Evolutionary conservation across 1,140 invertebrate genomes (phyloP), one percentile per base, ranked within the genome.

Genomic region (Drosophila punjabiensis): DNA sequence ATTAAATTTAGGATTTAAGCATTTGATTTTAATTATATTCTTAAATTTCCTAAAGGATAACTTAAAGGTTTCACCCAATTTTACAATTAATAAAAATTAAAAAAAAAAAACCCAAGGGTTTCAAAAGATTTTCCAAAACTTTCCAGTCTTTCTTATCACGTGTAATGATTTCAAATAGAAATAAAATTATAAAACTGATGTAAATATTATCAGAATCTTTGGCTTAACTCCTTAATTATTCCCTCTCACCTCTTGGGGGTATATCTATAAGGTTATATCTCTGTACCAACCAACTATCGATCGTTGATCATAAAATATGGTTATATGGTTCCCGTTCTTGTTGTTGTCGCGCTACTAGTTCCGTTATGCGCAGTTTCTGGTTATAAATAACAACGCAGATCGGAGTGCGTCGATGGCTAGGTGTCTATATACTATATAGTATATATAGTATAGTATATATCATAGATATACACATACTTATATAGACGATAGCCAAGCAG

Each of bases 341-440:
- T 56, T 52, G n/a, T 69, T 67, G 48, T 39, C 55, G 33, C 53
- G 32, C 53, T 24, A 20, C 48, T 33, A 62, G 66, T 59, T 59
- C 69, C 69, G 69, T 71, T 73, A 59, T 73, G 69, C 67, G 53
- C 67, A 73, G 69, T 70, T 55, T 73, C 16, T 30, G 56, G 66
- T 58, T 71, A 73, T 41, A 69, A 69, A 59, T 70, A 73, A 70
- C 43, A 41, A 50, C 69, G 48, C 63, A 45, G 68, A 70, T 70
- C 68, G 48, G 30, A 52, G 35, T 66, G 47, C 35, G 60, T 65
- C 24, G 18, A 35, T 45, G 41, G 16, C 33, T 28, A n/a, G 35
- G 14, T 58, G 7, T 28, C 5, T 66, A 33, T 20, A 28, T 2
- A 30, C 16, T 16, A 20, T 20, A 35, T 64, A n/a, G 20, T 18